Evolutionary conservation across 1,140 invertebrate species (phyloP).

Genomic region (Cotesia vestalis): DNA sequence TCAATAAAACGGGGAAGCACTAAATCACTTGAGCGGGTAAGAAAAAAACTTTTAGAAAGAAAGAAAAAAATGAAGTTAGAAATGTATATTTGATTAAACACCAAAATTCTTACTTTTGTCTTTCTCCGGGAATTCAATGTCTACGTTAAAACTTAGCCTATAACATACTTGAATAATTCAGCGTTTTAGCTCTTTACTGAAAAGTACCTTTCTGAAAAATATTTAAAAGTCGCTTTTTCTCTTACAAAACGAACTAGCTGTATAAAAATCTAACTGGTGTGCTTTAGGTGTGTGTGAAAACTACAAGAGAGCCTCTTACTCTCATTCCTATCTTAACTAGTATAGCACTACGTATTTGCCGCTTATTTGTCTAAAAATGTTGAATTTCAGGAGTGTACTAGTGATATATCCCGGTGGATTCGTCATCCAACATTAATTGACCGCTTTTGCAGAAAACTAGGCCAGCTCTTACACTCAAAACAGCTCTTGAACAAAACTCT

Average conservation of each 20-base stretch:
- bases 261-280: not conserved
- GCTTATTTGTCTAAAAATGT: too few species aligned
- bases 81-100: slow-evolving; percentile 4
- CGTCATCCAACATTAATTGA: slow-evolving; percentile 18
- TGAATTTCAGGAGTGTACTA: too few species aligned
- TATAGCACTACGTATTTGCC: not conserved
- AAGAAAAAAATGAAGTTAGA: slow-evolving; percentile 32
- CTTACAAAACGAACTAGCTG: not conserved
- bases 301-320: slow-evolving; percentile 14
- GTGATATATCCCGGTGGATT: not conserved
- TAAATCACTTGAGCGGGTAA: slow-evolving; percentile 59
- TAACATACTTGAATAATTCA: not conserved
- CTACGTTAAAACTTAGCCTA: not conserved
- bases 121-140: not conserved
- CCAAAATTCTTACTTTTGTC: not conserved
- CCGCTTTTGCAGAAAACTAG: slow-evolving; percentile 20
- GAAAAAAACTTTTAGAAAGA: slow-evolving; percentile 35
- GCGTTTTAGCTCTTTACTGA: not conserved
- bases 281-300: not conserved
- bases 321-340: slow-evolving; percentile 2
- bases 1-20: slow-evolving; percentile 61
- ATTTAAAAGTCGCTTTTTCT: slow-evolving; percentile 6
- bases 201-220: slow-evolving; percentile 19
- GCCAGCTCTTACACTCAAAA: not conserved
- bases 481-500: not conserved